Percentiles rank a stretch among this genome's conserved stretches.
These are phyloP conservation scores for Antheraea assamensis DNA, from an alignment of 2,888 invertebrate genomes.

Conservation along the genomic window DNA sequence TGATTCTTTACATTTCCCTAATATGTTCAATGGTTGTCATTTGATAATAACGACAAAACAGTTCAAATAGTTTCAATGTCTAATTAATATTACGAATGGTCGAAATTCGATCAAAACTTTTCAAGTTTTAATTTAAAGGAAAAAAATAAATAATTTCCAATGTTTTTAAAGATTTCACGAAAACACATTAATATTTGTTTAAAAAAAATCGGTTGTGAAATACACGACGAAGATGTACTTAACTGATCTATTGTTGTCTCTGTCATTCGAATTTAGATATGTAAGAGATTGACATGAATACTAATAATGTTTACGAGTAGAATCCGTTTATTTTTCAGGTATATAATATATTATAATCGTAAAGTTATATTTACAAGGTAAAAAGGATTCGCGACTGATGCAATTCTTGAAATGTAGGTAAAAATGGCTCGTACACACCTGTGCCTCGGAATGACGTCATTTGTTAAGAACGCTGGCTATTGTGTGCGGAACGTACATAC, in stretches of 20 bases:
- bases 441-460: conserved; percentile 53
- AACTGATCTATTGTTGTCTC: no score
- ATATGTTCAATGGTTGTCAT: neutral
- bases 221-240: no score
- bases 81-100: neutral
- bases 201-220: no score
- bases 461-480: conserved; percentile 39
- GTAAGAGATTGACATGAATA: no score
- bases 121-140: no score
- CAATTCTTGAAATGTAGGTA: conserved; percentile 43
- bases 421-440: conserved; percentile 52
- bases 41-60: neutral
- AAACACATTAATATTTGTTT: no score
- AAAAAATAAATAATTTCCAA: no score
- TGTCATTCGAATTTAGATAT: no score
- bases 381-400: conserved; percentile 32
- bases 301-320: conserved; percentile 22
- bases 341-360: no score
- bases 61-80: neutral
- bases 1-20: neutral
- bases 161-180: no score
- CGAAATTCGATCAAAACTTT: neutral
- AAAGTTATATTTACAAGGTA: neutral
- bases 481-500: conserved; percentile 15
- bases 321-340: neutral